Evolutionary conservation across 2,888 invertebrate genomes (phyloP).

Genomic region (Priocnemis perturbator): DNA sequence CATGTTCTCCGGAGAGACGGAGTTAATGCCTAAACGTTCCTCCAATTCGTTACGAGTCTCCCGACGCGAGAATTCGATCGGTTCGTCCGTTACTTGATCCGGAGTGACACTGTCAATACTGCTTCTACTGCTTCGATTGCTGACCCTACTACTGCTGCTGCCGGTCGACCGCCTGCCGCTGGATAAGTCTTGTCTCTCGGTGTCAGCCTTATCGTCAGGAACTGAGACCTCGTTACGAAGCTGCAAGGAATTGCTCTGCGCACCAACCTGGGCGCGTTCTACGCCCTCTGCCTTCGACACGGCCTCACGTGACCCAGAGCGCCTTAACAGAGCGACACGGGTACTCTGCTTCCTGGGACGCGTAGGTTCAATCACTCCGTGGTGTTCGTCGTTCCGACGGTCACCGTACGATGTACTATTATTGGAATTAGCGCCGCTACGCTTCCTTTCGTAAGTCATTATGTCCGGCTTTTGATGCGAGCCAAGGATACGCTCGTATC

Average conservation of each 20-base stretch:
- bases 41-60: slow-evolving; percentile 40
- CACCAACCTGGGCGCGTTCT: slow-evolving; percentile 35
- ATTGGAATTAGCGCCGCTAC: slow-evolving; percentile 12
- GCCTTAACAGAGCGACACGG: slow-evolving; percentile 22
- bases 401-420: too few relatives aligned
- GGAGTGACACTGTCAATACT: slow-evolving; percentile 43
- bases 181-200: slow-evolving; percentile 63
- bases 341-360: slow-evolving; percentile 8
- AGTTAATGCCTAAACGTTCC: slow-evolving; percentile 51
- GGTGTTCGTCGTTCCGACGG: slow-evolving; percentile 15
- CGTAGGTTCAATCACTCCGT: slow-evolving; percentile 18
- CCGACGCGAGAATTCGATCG: slow-evolving; percentile 28
- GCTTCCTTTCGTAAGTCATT: slow-evolving; percentile 25
- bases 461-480: slow-evolving; percentile 25
- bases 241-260: slow-evolving; percentile 54
- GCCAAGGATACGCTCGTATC: slow-evolving; percentile 13
- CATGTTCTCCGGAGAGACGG: slow-evolving; percentile 62
- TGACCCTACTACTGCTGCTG: slow-evolving; percentile 27
- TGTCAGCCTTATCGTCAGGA: slow-evolving; percentile 64
- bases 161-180: slow-evolving; percentile 49
- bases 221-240: slow-evolving; percentile 56
- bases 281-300: slow-evolving; percentile 14
- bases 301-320: slow-evolving; percentile 16
- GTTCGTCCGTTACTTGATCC: slow-evolving; percentile 42
- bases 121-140: slow-evolving; percentile 38